These are phyloP conservation scores for Cyclophora albipunctata DNA, from an alignment of 2,888 invertebrate genomes.

Conservation along the genomic window DNA sequence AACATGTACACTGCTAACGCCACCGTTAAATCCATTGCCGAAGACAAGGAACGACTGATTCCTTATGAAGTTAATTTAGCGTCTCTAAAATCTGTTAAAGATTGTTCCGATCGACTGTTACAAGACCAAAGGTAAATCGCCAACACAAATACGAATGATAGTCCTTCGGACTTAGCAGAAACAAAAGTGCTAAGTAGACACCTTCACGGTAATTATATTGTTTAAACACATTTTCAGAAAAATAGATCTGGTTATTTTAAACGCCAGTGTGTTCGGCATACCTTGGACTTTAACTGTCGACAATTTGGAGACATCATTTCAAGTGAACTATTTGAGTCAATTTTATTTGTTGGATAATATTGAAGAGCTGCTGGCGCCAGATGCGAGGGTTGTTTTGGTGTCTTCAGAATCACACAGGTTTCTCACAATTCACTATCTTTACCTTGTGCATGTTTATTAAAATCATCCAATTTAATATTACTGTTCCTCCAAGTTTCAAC, in stretches of 20 bases:
- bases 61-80: conserved; percentile 51
- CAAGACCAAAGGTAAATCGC: conserved; percentile 31
- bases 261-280: conserved; percentile 87
- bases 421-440: not conserved
- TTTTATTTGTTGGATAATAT: conserved; percentile 85
- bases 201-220: too few relatives aligned
- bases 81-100: conserved; percentile 53
- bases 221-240: conserved; percentile 53
- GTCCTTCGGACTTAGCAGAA: too few relatives aligned
- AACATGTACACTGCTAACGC: conserved; percentile 77
- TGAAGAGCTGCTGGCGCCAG: conserved; percentile 78
- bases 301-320: conserved; percentile 85
- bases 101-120: conserved; percentile 41
- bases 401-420: conserved; percentile 93
- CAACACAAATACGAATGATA: too few relatives aligned
- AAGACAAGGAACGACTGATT: conserved; percentile 30
- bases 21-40: conserved; percentile 33
- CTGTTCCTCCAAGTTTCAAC: too few relatives aligned
- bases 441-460: not conserved
- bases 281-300: conserved; percentile 84
- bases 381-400: conserved; percentile 85
- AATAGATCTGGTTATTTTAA: conserved; percentile 84
- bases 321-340: conserved; percentile 91
- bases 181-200: too few relatives aligned
- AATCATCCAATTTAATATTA: too few relatives aligned